Base-by-base conservation (phyloP, 2,888 invertebrate species). In the Cyrtodaria siliqua region DNA sequence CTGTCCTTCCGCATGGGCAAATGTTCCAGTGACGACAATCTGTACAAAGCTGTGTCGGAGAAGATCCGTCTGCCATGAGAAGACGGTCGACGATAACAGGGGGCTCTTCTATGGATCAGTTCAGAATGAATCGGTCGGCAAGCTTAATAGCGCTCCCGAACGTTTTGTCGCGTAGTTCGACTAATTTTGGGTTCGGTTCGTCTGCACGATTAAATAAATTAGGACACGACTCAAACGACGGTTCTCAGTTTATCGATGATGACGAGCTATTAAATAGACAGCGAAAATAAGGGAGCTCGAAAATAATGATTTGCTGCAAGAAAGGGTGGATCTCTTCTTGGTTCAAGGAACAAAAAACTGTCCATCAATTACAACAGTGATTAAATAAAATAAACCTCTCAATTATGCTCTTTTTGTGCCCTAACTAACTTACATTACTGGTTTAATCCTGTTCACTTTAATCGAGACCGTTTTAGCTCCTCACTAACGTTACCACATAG, bases 261-360 rank as follows among this genome's bases (percentile, higher is more conserved):
- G 85, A 85, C 62, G 77, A 79, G 24, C 64, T 84, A 29, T 56
- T 71, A 16, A 72, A 81, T 9, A 67, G 79, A 60, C 80, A 85
- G 53, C 59, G 78, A 26, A 76, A 6, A 55, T 81, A 16, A 49
- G 63, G 4, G 85, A 85, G 40, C 55, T 80, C 18, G 61, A 77
- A 9, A 79, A 78, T 50, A 83, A 77, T 42, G 66, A 75, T 23
- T 26, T 64, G n/a, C 53, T 85, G 20, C 61, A 67, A 59, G 59
- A 64, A 26, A 77, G 73, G 49, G 72, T 85, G 0, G 77, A 79
- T 29, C 61, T 59, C 23, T 85, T 85, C 61, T 38, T 82, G 24
- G 59, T 68, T 16, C 44, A 16, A 20, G 20, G 4, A 16, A 44
- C 3, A 18, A 3, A 3, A 6, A 44, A 20, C 16, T 9, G 20